These are phyloP conservation scores for Acleris cristana DNA, from an alignment of 2,888 invertebrate species.

Conservation along the genomic window DNA sequence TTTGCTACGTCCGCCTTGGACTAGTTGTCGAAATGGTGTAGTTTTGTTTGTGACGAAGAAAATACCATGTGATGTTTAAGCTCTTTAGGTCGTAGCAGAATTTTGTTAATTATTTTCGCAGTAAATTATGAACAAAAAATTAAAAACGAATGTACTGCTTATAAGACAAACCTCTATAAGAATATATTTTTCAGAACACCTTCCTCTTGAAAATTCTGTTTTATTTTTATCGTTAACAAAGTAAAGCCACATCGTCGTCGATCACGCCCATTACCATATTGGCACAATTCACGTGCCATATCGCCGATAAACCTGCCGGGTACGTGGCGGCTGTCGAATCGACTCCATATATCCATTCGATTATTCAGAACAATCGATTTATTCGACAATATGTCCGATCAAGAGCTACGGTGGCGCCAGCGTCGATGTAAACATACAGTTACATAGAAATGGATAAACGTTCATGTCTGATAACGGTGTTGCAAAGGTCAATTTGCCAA, in stretches of 20 bases:
- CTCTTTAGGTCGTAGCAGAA: too few species aligned
- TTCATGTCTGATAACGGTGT: not conserved
- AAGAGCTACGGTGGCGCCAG: constrained; percentile 38
- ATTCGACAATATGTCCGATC: constrained; percentile 30
- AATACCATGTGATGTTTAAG: too few species aligned
- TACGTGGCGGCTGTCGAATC: constrained; percentile 21
- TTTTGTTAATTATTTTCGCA: too few species aligned
- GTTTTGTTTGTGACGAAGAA: too few species aligned
- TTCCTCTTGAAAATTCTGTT: too few species aligned
- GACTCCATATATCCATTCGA: not conserved
- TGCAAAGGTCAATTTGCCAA: not conserved
- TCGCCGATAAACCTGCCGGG: constrained; percentile 23
- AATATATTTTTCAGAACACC: too few species aligned
- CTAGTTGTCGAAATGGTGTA: too few species aligned
- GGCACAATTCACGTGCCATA: constrained; percentile 30
- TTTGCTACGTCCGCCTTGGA: too few species aligned
- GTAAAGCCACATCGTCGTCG: not conserved
- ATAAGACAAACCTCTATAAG: too few species aligned
- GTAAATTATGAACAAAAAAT: too few species aligned
- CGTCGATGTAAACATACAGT: constrained; percentile 21
- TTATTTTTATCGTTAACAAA: not conserved
- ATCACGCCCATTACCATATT: constrained; percentile 29
- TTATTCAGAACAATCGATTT: constrained; percentile 29
- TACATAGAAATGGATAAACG: not conserved
- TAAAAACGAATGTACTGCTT: too few species aligned